Evolutionary conservation across 2,888 invertebrate genomes (phyloP), one percentile per base, ranked within the genome.

Genomic region (Cheiracanthium punctorium): DNA sequence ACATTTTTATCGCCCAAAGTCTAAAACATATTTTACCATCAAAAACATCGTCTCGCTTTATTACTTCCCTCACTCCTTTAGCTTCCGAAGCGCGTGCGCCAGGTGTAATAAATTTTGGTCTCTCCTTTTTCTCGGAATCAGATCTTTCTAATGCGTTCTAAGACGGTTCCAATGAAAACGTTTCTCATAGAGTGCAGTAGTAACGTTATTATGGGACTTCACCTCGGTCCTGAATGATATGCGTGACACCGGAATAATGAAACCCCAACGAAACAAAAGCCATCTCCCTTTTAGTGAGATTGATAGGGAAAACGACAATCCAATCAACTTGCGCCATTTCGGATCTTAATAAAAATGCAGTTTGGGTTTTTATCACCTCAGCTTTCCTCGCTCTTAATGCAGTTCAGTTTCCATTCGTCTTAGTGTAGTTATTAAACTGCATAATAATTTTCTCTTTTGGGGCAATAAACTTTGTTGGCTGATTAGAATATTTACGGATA

Each of bases 81-180:
- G 24, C 58, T 58, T 58, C 17, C 24, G 24, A 24, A 58, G n/a
- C n/a, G n/a, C n/a, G n/a, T 58, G 4, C 12, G 58, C 14, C 58
- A 58, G 58, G 58, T 58, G 58, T 24, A 58, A 58, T 58, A 58
- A 58, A 58, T n/a, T n/a, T n/a, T n/a, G n/a, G n/a, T n/a, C n/a
- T n/a, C n/a, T 58, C 58, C 58, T 24, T 24, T 58, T 7, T 5
- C 58, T 0, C 24, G 24, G 4, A 58, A 58, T 58, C 58, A 24
- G 24, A 24, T 58, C 58, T 58, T n/a, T n/a, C 58, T 58, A 58
- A 58, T 58, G 58, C 58, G 24, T 58, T 58, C 24, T 24, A 24
- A 58, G 58, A 24, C 17, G 12, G 24, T 24, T 58, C 24, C 24
- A 58, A 24, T 24, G 7, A 7, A 58, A 24, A 5, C 24, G 58